Evolutionary conservation across 2,888 invertebrate genomes (phyloP).

Genomic region (Hydroisotoma schaefferi): DNA sequence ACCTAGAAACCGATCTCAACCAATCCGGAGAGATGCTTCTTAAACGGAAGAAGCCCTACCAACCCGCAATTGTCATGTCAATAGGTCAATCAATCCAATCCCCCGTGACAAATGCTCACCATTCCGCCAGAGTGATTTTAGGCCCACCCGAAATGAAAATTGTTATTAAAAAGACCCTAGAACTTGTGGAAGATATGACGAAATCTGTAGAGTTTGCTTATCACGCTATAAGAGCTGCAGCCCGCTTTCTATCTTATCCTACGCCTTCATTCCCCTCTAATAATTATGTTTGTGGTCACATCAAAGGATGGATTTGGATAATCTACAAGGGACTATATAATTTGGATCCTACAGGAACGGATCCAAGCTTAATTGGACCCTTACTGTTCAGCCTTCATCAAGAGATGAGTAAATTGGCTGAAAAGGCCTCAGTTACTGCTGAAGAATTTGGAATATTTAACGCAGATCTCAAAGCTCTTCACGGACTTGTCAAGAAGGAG

Average conservation of each 20-base stretch:
- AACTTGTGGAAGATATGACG: constrained; percentile 30
- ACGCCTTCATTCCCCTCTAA: constrained; percentile 35
- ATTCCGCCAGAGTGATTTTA: no score
- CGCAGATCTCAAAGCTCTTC: constrained; percentile 20
- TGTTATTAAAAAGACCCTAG: constrained; percentile 28
- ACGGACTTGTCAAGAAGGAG: constrained; percentile 19
- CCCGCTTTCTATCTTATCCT: constrained; percentile 30
- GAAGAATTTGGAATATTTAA: constrained; percentile 13
- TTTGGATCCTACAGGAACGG: constrained; percentile 11
- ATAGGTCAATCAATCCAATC: not conserved
- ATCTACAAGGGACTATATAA: constrained; percentile 31
- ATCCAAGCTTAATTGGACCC: not conserved
- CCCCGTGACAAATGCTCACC: not conserved
- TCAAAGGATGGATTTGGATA: constrained; percentile 34
- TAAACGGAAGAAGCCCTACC: not conserved
- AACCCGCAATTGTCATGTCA: not conserved
- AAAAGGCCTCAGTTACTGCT: constrained; percentile 9
- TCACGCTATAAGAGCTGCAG: constrained; percentile 28
- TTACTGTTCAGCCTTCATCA: constrained; percentile 11
- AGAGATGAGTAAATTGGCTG: constrained; percentile 20
- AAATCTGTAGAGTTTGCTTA: constrained; percentile 28
- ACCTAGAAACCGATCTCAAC: not conserved
- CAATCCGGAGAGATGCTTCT: not conserved
- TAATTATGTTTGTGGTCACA: constrained; percentile 33
- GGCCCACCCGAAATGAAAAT: constrained; percentile 21